phyloP scores from a whole-genome alignment of 2,113 vertebrate species.

The Verasper variegatus region DNA sequence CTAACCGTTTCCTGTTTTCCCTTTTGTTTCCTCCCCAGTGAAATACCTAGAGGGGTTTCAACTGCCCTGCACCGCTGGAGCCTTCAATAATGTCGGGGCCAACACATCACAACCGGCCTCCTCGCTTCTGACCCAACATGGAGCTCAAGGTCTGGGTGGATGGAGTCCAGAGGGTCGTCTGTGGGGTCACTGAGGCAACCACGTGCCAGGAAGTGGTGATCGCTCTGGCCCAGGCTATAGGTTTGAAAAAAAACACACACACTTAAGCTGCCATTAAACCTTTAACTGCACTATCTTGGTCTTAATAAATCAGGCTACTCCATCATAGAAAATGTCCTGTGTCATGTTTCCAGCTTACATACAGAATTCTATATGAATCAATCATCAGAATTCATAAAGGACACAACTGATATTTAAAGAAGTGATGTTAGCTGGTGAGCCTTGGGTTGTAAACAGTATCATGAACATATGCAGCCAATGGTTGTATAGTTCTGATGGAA shows the following conservation, averaged over 20 bases:
- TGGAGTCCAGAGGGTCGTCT: slow-evolving; percentile 97
- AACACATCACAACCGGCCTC: slow-evolving; percentile 45
- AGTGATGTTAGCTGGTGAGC: not conserved
- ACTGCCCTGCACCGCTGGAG: slow-evolving; percentile 53
- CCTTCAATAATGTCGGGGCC: slow-evolving; percentile 74
- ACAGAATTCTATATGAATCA: not conserved
- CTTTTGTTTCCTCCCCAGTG: slow-evolving; percentile 52
- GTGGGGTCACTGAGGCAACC: slow-evolving; percentile 96
- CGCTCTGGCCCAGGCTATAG: slow-evolving; percentile 97
- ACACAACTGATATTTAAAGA: too few species aligned
- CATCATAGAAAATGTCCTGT: not conserved
- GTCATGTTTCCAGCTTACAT: not conserved
- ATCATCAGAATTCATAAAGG: too few species aligned
- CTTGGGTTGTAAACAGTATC: not conserved
- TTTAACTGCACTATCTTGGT: not conserved
- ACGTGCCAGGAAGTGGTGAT: slow-evolving; percentile 99
- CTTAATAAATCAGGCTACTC: not conserved
- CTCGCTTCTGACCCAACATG: slow-evolving; percentile 86
- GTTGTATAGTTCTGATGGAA: too few species aligned
- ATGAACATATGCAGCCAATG: not conserved
- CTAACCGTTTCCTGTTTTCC: slow-evolving; percentile 67
- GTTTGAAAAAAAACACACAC: slow-evolving; percentile 68
- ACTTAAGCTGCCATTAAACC: not conserved
- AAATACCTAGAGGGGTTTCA: slow-evolving; percentile 52
- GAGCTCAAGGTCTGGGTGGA: slow-evolving; percentile 99